A percentile compares a stretch with the other conserved stretches of the same genome.
Evolutionary conservation across 1,140 invertebrate species (phyloP).

Genomic region (Nymphalis io): DNA sequence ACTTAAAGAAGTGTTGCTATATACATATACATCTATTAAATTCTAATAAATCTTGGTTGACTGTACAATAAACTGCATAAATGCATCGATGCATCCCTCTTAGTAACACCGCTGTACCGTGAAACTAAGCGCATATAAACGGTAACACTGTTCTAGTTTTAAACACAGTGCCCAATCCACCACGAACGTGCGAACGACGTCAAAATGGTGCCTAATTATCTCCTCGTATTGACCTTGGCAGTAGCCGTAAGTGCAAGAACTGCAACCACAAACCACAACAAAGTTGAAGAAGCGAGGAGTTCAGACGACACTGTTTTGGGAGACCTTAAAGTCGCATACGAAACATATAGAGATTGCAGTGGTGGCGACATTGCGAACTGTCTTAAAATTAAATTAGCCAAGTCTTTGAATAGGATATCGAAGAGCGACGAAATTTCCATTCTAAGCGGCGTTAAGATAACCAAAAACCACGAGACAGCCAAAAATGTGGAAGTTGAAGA

Average conservation of each 20-base stretch:
- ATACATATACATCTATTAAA: too few relatives aligned
- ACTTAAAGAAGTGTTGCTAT: too few relatives aligned
- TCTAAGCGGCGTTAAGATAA: constrained; percentile 86
- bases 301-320: constrained; percentile 72
- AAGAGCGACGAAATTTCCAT: constrained; percentile 83
- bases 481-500: constrained; percentile 74
- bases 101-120: constrained; percentile 68
- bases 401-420: constrained; percentile 86
- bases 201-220: constrained; percentile 75
- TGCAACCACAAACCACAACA: constrained; percentile 69
- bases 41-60: constrained; percentile 7
- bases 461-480: constrained; percentile 81
- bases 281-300: constrained; percentile 65
- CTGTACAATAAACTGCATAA: constrained; percentile 60
- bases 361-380: constrained; percentile 86
- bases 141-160: constrained; percentile 58
- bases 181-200: constrained; percentile 59
- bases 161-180: constrained; percentile 66
- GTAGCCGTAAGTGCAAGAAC: constrained; percentile 69
- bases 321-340: constrained; percentile 74
- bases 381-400: constrained; percentile 87
- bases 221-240: constrained; percentile 71
- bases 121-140: constrained; percentile 78
- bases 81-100: constrained; percentile 76
- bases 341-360: constrained; percentile 87